Base-by-base conservation (phyloP, 1,140 invertebrate genomes). In the Heliconius himera region DNA sequence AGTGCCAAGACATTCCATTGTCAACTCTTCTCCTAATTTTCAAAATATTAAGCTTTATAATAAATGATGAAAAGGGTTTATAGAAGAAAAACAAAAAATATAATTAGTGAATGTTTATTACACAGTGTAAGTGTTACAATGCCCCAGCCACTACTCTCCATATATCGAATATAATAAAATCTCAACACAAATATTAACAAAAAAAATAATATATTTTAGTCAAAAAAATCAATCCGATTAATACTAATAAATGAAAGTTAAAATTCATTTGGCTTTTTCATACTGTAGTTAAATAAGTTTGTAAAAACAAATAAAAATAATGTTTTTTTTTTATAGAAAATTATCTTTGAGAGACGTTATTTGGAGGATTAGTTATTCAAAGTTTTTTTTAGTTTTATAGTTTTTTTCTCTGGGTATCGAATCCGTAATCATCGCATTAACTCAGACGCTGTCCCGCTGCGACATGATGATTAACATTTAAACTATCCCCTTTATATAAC, bases 71-170 rank as follows among this genome's bases (percentile, higher is more conserved):
- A 56, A 56, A 9, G 54, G 20, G 54, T 54, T n/a, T 54, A n/a
- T 22, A 56, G 54, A 56, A 49, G 49, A 73, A 33, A 78, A 81
- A 76, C 8, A 51, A 16, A 70, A 3, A 74, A 51, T 46, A 77
- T 76, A 77, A 84, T 82, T 84, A 84, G 80, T 83, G 74, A 81
- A 72, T 76, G 70, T 83, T 83, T 83, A 83, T 79, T 82, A 84
- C 75, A 78, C 71, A 73, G 76, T 83, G 76, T 76, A 81, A 83
- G 79, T 82, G 54, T 75, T 82, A 81, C 74, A 83, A 78, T 77
- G 81, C 77, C 79, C 80, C 75, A 56, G 71, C 56, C 29, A 26
- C 60, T 66, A n/a, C n/a, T 56, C 54, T 56, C 54, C 54, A 56
- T 56, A 22, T 22, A 22, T 20, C 54, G 54, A 22, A 78, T 66